Conservation (phyloP, 1,140 invertebrate genomes). For the Brachionus plicatilis region DNA sequence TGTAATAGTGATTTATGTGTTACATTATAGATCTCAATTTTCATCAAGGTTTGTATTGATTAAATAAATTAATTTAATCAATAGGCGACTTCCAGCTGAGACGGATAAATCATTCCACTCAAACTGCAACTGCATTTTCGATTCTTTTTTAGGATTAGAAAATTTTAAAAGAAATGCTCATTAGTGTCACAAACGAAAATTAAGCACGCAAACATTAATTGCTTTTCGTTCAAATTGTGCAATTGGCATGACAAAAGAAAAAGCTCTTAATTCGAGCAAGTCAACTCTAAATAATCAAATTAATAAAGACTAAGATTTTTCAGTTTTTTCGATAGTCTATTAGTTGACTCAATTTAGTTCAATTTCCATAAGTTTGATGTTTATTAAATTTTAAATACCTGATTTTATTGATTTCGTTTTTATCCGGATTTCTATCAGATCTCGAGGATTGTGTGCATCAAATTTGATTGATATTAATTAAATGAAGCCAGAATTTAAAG, state of each 20-base stretch:
- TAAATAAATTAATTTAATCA: not conserved
- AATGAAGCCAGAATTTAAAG: not conserved
- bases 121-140: not conserved
- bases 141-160: not conserved
- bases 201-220: conserved; percentile 8
- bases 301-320: not conserved
- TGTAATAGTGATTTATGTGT: not conserved
- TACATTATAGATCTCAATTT: not conserved
- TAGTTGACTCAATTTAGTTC: not conserved
- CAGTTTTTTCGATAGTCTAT: not conserved
- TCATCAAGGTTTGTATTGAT: not conserved
- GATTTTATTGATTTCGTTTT: not conserved
- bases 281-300: conserved; percentile 14
- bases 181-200: conserved; percentile 23
- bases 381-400: conserved; percentile 28
- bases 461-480: not conserved
- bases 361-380: not conserved
- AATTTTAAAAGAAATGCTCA: not conserved
- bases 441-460: not conserved
- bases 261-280: conserved; percentile 15
- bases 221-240: conserved; percentile 9
- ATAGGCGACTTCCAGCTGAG: not conserved
- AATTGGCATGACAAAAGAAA: not conserved
- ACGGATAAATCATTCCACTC: not conserved
- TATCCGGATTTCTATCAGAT: conserved; percentile 17